Percentiles rank a stretch among this genome's conserved stretches.
These are phyloP conservation scores for Dromiciops gliroides DNA, from an alignment of 2,113 vertebrate species.

Conservation along the genomic window DNA sequence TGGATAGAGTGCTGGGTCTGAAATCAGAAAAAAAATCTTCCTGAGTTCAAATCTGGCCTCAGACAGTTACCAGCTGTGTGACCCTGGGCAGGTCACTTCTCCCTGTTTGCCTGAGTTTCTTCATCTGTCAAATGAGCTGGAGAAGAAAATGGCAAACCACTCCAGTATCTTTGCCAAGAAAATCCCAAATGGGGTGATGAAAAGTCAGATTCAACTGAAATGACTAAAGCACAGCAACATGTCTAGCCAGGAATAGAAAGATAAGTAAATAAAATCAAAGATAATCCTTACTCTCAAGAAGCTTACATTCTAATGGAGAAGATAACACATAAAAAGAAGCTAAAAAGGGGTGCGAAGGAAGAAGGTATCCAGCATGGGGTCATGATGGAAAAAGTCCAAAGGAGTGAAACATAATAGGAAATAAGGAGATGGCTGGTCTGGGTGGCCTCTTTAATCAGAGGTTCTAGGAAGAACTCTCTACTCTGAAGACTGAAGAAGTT, in stretches of 20 bases:
- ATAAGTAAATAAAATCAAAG: not conserved
- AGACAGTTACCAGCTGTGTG: not conserved
- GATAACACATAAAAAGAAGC: not conserved
- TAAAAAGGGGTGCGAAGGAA: not conserved
- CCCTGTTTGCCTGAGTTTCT: not conserved
- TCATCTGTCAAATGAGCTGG: not conserved
- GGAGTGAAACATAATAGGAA: not conserved
- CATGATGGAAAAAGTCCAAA: not conserved
- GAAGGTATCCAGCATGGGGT: not conserved
- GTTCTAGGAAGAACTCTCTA: not conserved
- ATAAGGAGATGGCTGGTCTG: not conserved
- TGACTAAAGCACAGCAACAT: no score
- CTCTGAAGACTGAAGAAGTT: not conserved
- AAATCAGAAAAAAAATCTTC: not conserved
- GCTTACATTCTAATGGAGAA: not conserved
- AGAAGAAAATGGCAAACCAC: not conserved
- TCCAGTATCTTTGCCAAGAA: not conserved
- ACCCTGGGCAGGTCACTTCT: not conserved
- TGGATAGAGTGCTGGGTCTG: not conserved
- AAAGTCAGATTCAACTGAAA: not conserved
- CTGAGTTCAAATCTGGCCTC: not conserved
- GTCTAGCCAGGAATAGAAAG: not conserved
- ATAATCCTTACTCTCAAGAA: not conserved
- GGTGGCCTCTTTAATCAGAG: not conserved
- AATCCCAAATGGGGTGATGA: not conserved